These are phyloP conservation scores for Apistogramma diplotaenia DNA, from an alignment of 2,113 vertebrate species.

Conservation along the genomic window DNA sequence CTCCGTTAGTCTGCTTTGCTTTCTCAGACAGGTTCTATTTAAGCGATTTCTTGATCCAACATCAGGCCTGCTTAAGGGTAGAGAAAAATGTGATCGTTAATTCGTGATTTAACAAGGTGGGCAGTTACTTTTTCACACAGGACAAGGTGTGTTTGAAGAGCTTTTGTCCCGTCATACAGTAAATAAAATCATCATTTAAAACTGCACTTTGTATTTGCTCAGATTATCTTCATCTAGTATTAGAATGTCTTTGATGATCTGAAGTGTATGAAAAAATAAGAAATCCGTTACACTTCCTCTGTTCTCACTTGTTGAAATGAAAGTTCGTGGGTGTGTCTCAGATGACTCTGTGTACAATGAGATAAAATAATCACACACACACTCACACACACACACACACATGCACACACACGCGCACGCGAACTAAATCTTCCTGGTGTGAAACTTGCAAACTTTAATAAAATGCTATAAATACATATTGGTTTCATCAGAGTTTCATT, in stretches of 20 bases:
- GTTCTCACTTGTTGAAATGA: neutral
- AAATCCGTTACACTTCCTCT: no score
- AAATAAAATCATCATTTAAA: neutral
- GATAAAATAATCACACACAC: neutral
- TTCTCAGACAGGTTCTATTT: no score
- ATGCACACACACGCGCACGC: neutral
- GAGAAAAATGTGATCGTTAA: no score
- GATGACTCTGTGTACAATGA: neutral
- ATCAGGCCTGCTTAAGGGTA: no score
- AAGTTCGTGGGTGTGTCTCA: neutral
- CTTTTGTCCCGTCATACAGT: neutral
- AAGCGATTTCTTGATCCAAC: no score
- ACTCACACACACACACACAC: neutral
- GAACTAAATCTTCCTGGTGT: neutral
- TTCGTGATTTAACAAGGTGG: no score
- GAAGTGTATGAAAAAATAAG: neutral
- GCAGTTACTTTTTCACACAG: no score
- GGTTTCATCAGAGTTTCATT: conserved; percentile 1
- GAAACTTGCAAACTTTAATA: neutral
- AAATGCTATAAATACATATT: neutral
- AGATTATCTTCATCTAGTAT: neutral
- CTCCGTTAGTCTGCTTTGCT: no score
- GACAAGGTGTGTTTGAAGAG: neutral
- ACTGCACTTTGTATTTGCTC: neutral
- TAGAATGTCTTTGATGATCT: neutral